Evolutionary conservation across 2,797 vertebrate species (phyloP), one percentile per base, ranked within the genome.

Genomic region (Pipistrellus pipistrellus): DNA sequence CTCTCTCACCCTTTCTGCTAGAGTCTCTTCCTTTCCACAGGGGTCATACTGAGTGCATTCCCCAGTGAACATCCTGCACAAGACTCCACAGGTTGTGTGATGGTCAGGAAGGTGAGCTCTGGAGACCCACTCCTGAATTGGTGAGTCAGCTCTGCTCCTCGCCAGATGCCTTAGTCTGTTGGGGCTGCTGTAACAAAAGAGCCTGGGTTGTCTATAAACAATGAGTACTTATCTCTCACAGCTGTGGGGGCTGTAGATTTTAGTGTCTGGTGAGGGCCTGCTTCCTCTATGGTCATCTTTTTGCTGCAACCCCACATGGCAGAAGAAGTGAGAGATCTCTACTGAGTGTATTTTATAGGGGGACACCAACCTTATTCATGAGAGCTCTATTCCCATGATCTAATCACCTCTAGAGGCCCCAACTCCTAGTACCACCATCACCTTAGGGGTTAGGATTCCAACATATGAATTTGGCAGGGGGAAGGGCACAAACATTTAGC

Each of bases 1-100:
- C 46, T 55, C 82, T 48, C 27, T 21, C 41, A 13, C 4, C 59
- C 59, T 62, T 57, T 18, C 75, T 25, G 8, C 53, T 13, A 21
- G 82, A 0, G 4, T n/a, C 21, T 9, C 38, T 53, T 48, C 59
- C 44, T 44, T n/a, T 10, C n/a, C 48, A 7, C 8, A 13, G 68
- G 21, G 1, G 11, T 15, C 12, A 17, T 1, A 11, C 9, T 6
- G 4, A 12, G 15, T 0, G 7, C 3, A 0, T 44, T 35, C 13
- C 3, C 46, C 20, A 9, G 18, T 6, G 41, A 30, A 14, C 9
- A 4, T 55, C 30, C 23, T 48, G 71, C 27, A 8, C 2, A 0
- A 18, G 23, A n/a, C 32, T 1, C 4, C 20, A 21, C 44, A 32
- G 38, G 20, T 2, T 17, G 46, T 4, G 8, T 8, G 1, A 44